Base-by-base conservation (phyloP, 2,888 invertebrate species). In the Seira musarum region DNA sequence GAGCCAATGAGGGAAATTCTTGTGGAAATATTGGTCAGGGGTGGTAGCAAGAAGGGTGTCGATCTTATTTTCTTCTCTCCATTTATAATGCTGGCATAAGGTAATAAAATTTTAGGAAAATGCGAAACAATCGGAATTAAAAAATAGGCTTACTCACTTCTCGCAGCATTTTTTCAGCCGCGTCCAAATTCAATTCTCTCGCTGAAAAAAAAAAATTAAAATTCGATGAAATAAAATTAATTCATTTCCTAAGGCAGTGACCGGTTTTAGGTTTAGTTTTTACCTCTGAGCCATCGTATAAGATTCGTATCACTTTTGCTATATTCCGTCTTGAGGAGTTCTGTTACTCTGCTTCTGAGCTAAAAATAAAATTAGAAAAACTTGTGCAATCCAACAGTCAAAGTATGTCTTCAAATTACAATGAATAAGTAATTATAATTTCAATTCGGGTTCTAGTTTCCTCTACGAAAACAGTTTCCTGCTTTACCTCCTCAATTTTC, bases 261-360 rank as follows among this genome's bases (percentile, higher is more conserved):
- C 13, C 46, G 8, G 13, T 46, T 46, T 46, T 46, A 46, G 13
- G 13, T 5, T 30, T 15, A 66, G 46, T 5, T n/a, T 21, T 0
- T 77, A 82, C 83, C 83, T 72, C 85, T 61, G 0, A 85, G 69
- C 83, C 83, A 85, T 57, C 81, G 81, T 60, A 85, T 74, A 17
- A 81, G 80, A 63, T 75, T 81, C n/a, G 69, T 49, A 21, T 85
- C 81, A 19, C 73, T 73, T 17, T 76, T 69, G 3, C n/a, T 66
- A 6, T 80, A 69, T 25, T 82, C 83, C 64, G 77, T 53, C 17
- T 72, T 22, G 1, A 75, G 30, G 13, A 85, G 69, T 60, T 82
- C 85, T 1, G 61, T 53, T 17, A 85, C 67, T 19, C 60, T 69
- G 2, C 53, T 30, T 1, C 82, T 81, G 21, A 84, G 71, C 82